Evolutionary conservation across 2,797 vertebrate genomes (phyloP), one percentile per base, ranked within the genome.

Genomic region (Arctocebus calabarensis): DNA sequence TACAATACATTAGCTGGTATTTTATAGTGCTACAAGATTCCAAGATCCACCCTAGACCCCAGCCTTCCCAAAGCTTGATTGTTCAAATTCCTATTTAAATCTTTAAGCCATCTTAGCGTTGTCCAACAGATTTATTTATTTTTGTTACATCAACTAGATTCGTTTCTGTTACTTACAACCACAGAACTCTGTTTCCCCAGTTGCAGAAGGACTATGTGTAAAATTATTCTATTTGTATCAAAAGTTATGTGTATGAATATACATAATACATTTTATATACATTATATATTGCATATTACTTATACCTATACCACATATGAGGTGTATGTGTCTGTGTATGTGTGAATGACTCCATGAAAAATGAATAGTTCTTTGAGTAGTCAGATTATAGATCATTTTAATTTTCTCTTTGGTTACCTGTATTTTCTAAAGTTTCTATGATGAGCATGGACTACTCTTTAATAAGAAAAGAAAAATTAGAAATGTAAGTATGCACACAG

Each of bases 401-500:
- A 27, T 45, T 79, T 85, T 82, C 14, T 81, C 61, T 92, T 83
- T 85, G 52, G 32, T 55, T 83, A 43, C 10, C 75, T 89, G 1
- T 48, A 29, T 78, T 37, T 90, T 94, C 57, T 88, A 29, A 84
- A 62, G 34, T 29, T 90, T 92, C 59, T 62, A 34, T 29, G 12
- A 12, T 14, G 13, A 90, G 57, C 22, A 40, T 5, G 0, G 14
- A 17, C 59, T 75, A 20, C 32, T 62, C 62, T 84, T 88, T 73
- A 88, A 91, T n/a, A 88, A 90, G 83, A 70, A 81, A 71, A 61
- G 11, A 25, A 82, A 22, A 62, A 43, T 85, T 55, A 25, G 77
- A 93, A 91, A 66, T n/a, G 23, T 68, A 91, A 81, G 40, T 34
- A 59, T 82, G 12, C 45, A 25, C 27, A 6, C 29, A 64, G 34